Evolutionary conservation across 2,888 invertebrate species (phyloP), one percentile per base, ranked within the genome.

Genomic region (Bhutanitis thaidina): DNA sequence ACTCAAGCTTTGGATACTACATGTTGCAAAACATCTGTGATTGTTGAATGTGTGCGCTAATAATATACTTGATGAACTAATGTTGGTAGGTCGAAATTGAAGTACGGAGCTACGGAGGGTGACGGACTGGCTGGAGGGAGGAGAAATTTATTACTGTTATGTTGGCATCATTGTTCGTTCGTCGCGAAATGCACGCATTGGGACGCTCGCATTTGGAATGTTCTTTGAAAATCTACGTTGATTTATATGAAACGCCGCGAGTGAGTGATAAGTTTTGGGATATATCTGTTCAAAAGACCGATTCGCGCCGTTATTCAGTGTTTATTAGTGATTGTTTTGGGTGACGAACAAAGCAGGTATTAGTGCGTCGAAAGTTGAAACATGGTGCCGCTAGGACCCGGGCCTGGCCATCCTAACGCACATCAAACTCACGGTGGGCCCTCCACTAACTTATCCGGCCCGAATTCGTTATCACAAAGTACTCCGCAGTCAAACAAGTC

Each of bases 321-420:
- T 80, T 70, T 79, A 72, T 70, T 70, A 74, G 83, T 86, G 86
- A 82, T 69, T 80, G 78, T 78, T 72, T 80, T 77, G 81, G 80
- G 77, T 85, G 84, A 86, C 80, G 77, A 85, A 84, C 67, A 82
- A 78, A 78, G 65, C 69, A 70, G 68, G 77, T 60, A 72, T 68
- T 74, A 84, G 83, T 87, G 88, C 85, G 84, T 85, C 76, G 73
- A 82, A 85, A 80, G 77, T 65, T 82, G 77, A 87, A 90, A 89
- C 86, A 94, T 94, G 94, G 93, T 94, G 88, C 93, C 93, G 73
- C 90, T 94, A 77, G 93, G 93, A 72, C 91, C 93, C 65, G 91
- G 93, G 69, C 91, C 92, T 65, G 93, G 88, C 78, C 88, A 89
- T 75, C 86, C 87, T 77, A 80, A 86, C 74, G 80, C 88, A 73